A percentile compares a stretch with the other conserved stretches of the same genome.
These are phyloP conservation scores for Alviniconcha marisindica DNA, from an alignment of 1,140 invertebrate genomes.

Conservation along the genomic window DNA sequence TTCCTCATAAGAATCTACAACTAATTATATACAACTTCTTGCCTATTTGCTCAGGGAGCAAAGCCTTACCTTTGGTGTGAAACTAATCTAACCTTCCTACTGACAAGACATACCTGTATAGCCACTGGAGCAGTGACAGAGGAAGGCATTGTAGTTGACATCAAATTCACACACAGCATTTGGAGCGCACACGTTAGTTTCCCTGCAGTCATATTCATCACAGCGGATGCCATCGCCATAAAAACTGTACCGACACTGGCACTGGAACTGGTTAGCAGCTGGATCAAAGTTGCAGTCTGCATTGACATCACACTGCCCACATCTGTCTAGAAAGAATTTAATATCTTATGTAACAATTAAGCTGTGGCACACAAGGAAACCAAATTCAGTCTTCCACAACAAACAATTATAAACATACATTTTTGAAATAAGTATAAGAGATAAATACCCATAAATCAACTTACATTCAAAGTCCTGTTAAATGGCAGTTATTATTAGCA, in stretches of 20 bases:
- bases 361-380: neutral
- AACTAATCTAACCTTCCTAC: no score
- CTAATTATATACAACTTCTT: no score
- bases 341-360: neutral
- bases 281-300: constrained; percentile 74
- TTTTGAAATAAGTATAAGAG: neutral
- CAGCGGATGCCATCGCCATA: constrained; percentile 63
- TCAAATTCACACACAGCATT: constrained; percentile 88
- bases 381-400: neutral
- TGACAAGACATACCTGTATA: constrained; percentile 78
- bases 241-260: constrained; percentile 87
- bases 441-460: neutral
- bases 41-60: no score
- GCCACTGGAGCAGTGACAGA: constrained; percentile 87
- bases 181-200: constrained; percentile 86
- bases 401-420: neutral
- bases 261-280: constrained; percentile 80
- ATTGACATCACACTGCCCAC: constrained; percentile 73
- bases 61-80: no score
- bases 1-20: no score
- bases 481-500: no score
- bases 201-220: constrained; percentile 79
- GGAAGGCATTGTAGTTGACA: constrained; percentile 79
- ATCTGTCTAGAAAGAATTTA: constrained; percentile 28
- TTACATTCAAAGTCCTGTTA: no score